Conservation (phyloP, 2,113 vertebrate species). For the Butastur rufipennis region DNA sequence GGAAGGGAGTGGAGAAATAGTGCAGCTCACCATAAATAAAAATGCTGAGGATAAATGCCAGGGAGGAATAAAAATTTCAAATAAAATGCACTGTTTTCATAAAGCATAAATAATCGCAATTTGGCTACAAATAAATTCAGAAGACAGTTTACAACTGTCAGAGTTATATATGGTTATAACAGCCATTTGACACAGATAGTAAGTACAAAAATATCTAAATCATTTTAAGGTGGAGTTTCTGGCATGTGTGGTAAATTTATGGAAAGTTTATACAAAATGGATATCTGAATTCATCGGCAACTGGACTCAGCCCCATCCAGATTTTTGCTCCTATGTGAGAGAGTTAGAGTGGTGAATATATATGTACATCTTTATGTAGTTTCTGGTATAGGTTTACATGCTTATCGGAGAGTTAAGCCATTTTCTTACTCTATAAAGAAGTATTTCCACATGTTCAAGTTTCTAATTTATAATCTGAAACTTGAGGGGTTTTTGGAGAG, state of each 20-base stretch:
- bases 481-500: neutral
- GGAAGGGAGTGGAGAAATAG: neutral
- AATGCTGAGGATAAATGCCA: neutral
- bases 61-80: neutral
- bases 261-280: neutral
- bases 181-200: neutral
- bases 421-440: neutral
- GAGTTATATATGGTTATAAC: neutral
- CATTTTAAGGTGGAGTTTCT: neutral
- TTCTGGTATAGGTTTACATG: neutral
- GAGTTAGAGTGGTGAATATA: rapidly evolving
- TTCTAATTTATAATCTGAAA: neutral
- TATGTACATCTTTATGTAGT: neutral
- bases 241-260: neutral
- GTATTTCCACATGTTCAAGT: neutral
- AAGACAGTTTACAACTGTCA: neutral
- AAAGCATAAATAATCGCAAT: neutral
- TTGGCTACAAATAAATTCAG: neutral
- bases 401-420: neutral
- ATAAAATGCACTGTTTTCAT: neutral
- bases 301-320: neutral
- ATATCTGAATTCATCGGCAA: neutral
- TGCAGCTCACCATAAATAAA: neutral
- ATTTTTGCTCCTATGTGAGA: neutral
- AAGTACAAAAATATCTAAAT: neutral